These are phyloP conservation scores for Reticulitermes lucifugus DNA, from an alignment of 2,888 invertebrate genomes.

Conservation along the genomic window DNA sequence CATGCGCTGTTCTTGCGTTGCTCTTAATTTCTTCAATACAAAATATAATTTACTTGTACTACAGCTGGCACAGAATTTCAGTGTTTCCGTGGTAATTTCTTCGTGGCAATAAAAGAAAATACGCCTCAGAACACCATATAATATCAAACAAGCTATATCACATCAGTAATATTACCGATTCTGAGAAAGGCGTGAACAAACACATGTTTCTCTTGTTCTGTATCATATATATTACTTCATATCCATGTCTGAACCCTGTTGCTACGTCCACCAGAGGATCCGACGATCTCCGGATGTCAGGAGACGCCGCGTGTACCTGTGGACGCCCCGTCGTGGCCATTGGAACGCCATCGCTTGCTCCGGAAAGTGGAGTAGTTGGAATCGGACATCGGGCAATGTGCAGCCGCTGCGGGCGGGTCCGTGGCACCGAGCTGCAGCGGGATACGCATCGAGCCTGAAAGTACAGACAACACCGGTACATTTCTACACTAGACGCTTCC, in stretches of 20 bases:
- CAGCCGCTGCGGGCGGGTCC: not conserved
- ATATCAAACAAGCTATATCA: not conserved
- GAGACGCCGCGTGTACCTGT: conserved; percentile 41
- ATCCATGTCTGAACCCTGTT: conserved; percentile 49
- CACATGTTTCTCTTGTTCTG: too few relatives aligned
- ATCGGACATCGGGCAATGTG: not conserved
- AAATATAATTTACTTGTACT: not conserved
- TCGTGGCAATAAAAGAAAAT: not conserved
- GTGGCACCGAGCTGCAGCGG: conserved; percentile 61
- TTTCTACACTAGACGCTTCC: too few relatives aligned
- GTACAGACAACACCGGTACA: not conserved
- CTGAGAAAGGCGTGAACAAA: too few relatives aligned
- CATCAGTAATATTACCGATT: not conserved
- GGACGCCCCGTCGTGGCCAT: conserved; percentile 28
- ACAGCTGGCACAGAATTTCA: not conserved
- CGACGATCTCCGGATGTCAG: conserved; percentile 50
- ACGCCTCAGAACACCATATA: not conserved
- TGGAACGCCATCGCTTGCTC: conserved; percentile 46
- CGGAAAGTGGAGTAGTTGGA: conserved; percentile 45
- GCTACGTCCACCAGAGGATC: conserved; percentile 10
- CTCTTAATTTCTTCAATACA: not conserved
- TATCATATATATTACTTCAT: not conserved
- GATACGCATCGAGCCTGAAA: conserved; percentile 62
- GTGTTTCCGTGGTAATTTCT: not conserved
- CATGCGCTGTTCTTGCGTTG: too few relatives aligned